Conservation (phyloP, 2,113 vertebrate genomes). For the Gasterosteus aculeatus region DNA sequence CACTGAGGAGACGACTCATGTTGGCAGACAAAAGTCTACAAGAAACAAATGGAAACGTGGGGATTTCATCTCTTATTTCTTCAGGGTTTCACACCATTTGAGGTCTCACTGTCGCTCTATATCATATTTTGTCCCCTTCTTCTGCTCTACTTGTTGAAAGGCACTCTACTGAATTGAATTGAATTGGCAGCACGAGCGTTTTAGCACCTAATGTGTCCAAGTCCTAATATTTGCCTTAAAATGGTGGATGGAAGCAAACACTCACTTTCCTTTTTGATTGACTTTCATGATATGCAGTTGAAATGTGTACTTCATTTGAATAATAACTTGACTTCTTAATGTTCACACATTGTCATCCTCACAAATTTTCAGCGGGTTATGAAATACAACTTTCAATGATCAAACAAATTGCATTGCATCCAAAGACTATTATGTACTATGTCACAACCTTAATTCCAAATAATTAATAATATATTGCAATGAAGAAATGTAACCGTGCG, state of each 20-base stretch:
- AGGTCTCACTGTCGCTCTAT: background rate
- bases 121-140: too few species aligned
- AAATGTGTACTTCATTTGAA: background rate
- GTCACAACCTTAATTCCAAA: background rate
- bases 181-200: background rate
- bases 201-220: background rate
- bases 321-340: too few species aligned
- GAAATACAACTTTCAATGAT: background rate
- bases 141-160: background rate
- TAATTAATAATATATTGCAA: background rate
- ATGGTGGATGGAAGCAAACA: background rate
- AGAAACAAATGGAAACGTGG: too few species aligned
- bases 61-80: too few species aligned
- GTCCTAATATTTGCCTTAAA: background rate
- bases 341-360: slow-evolving; percentile 6
- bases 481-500: background rate
- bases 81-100: too few species aligned
- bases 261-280: background rate
- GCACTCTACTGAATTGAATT: background rate
- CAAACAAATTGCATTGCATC: background rate
- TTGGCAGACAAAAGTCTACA: too few species aligned
- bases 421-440: background rate
- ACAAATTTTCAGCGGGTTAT: background rate
- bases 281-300: background rate
- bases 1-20: too few species aligned